Conservation (phyloP, 2,888 invertebrate species). For the Lepas anatifera region DNA sequence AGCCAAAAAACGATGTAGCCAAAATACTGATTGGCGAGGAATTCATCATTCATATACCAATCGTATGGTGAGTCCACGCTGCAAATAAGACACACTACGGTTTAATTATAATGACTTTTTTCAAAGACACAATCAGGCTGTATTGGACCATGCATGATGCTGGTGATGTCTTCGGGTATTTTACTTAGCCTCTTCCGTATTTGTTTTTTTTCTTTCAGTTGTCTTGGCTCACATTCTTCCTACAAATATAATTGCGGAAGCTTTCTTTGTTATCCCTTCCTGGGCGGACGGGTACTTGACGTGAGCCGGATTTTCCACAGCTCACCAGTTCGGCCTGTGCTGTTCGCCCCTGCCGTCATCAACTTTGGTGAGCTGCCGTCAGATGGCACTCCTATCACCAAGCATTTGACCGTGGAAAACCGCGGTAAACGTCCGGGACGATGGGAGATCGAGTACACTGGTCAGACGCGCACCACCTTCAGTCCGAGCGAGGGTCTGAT, state of each 20-base stretch:
- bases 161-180: too few relatives aligned
- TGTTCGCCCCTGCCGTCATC: not conserved
- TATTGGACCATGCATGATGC: too few relatives aligned
- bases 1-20: not conserved
- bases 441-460: not conserved
- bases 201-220: too few relatives aligned
- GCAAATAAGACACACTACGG: too few relatives aligned
- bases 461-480: not conserved
- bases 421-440: not conserved
- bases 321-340: not conserved
- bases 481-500: not conserved
- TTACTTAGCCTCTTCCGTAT: too few relatives aligned
- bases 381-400: not conserved
- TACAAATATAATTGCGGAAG: too few relatives aligned
- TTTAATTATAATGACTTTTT: too few relatives aligned
- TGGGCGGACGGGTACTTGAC: too few relatives aligned
- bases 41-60: not conserved
- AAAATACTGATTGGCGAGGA: not conserved
- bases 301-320: not conserved
- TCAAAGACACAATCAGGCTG: too few relatives aligned
- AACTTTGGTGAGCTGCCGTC: constrained; percentile 3
- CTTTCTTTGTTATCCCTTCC: too few relatives aligned
- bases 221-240: too few relatives aligned
- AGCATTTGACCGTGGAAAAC: not conserved
- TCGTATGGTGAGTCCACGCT: constrained; percentile 1